Conservation (phyloP, 2,113 vertebrate genomes). For the Trichechus manatus region DNA sequence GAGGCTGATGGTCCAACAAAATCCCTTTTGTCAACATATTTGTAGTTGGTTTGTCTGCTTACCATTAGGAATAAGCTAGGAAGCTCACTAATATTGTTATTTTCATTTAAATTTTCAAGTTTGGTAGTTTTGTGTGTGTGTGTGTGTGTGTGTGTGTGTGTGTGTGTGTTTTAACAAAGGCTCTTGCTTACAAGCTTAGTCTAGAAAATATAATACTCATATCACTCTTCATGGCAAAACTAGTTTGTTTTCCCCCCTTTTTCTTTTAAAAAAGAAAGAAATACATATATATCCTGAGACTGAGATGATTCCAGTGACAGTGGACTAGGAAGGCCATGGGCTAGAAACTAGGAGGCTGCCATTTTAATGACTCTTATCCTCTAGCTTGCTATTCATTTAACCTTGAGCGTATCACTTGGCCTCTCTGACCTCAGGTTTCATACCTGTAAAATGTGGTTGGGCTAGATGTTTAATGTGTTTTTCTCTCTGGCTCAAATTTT, state of each 20-base stretch:
- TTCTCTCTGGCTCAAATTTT: conserved; percentile 21
- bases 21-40: not conserved
- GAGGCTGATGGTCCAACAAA: not conserved
- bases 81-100: not conserved
- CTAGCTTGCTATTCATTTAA: not conserved
- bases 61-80: conserved; percentile 21
- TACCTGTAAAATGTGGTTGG: not conserved
- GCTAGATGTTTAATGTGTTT: not conserved
- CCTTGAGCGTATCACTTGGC: not conserved
- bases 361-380: rapidly evolving
- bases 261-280: not conserved
- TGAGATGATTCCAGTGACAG: not conserved
- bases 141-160: not conserved
- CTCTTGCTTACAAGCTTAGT: not conserved
- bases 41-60: not conserved
- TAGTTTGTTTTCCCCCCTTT: not conserved
- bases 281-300: not conserved
- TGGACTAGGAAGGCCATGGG: not conserved
- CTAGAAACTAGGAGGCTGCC: not conserved
- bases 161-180: not conserved
- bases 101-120: not conserved
- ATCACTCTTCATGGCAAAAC: not conserved
- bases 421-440: not conserved
- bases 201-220: not conserved
- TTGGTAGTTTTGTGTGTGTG: not conserved